A percentile compares a stretch with the other conserved stretches of the same genome.
These are phyloP conservation scores for Virgularia gustaviana DNA, from an alignment of 92 coral and sea anemone genomes.

Conservation along the genomic window DNA sequence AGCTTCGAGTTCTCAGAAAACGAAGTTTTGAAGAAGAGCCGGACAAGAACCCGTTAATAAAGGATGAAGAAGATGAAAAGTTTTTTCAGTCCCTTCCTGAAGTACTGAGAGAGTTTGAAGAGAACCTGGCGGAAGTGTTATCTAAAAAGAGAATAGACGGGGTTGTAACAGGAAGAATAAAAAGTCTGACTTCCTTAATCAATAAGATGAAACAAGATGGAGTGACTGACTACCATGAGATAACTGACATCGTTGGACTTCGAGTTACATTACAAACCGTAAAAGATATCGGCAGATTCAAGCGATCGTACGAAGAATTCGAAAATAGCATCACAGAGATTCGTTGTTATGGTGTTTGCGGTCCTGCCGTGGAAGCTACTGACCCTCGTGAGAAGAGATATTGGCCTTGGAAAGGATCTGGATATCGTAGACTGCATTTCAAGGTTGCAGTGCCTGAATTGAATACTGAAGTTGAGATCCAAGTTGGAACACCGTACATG, in stretches of 20 bases:
- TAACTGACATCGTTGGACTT: conserved; percentile 30
- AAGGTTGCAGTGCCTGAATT: conserved; percentile 19
- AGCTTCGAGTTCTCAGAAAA: neutral
- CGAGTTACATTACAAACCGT: conserved; percentile 29
- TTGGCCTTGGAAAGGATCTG: conserved; percentile 49
- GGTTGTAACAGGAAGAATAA: conserved; percentile 38
- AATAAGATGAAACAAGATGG: conserved; percentile 26
- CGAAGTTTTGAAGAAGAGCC: neutral
- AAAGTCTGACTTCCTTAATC: conserved; percentile 17
- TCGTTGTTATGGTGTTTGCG: conserved; percentile 47
- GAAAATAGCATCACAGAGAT: conserved; percentile 21
- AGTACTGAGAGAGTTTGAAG: conserved; percentile 3
- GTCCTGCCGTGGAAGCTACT: conserved; percentile 23
- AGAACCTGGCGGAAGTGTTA: conserved; percentile 2
- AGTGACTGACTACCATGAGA: conserved; percentile 19
- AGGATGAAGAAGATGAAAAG: neutral
- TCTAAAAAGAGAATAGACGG: neutral
- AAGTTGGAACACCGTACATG: conserved; percentile 53
- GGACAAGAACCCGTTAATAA: neutral
- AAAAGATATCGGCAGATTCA: conserved; percentile 28
- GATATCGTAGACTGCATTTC: conserved; percentile 50
- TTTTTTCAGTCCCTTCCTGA: conserved; percentile 27
- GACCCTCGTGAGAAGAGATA: conserved; percentile 26
- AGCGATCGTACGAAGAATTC: neutral
- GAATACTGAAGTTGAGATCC: conserved; percentile 34